Conservation (phyloP, 2,888 invertebrate species). For the Zootermopsis nevadensis region DNA sequence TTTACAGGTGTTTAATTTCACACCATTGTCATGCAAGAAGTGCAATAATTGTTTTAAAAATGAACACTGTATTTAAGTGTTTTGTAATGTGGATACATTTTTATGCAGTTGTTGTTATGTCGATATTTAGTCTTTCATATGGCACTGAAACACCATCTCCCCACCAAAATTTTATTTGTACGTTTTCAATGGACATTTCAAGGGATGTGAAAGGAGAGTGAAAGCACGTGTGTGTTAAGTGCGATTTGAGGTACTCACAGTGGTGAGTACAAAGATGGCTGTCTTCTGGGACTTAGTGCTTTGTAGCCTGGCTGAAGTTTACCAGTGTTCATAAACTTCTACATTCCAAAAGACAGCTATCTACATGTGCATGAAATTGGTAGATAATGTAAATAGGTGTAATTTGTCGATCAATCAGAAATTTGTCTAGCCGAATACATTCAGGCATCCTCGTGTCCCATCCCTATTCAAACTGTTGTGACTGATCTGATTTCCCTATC, state of each 20-base stretch:
- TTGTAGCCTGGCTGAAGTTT: no score
- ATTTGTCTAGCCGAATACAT: no score
- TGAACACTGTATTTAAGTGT: constrained; percentile 31
- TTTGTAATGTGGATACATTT: constrained; percentile 32
- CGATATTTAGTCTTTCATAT: constrained; percentile 9
- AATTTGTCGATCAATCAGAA: not conserved
- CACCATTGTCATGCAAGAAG: not conserved
- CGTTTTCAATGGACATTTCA: not conserved
- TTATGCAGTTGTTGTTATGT: constrained; percentile 1
- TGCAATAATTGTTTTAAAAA: constrained; percentile 16
- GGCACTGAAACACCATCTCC: not conserved
- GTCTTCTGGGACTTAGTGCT: no score
- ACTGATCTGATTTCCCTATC: not conserved
- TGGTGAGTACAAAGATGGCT: no score
- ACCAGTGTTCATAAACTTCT: no score
- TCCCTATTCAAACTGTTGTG: not conserved
- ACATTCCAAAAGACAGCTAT: no score
- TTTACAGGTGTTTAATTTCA: constrained; percentile 4
- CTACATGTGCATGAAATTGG: no score
- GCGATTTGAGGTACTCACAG: no score
- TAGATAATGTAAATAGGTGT: not conserved
- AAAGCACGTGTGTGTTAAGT: not conserved
- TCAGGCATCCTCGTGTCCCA: not conserved
- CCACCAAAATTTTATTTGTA: not conserved
- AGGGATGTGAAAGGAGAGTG: not conserved